Percentiles rank a stretch among this genome's conserved stretches.
phyloP scores from a whole-genome alignment of 2,797 vertebrate genomes.

The Danio choprae region DNA sequence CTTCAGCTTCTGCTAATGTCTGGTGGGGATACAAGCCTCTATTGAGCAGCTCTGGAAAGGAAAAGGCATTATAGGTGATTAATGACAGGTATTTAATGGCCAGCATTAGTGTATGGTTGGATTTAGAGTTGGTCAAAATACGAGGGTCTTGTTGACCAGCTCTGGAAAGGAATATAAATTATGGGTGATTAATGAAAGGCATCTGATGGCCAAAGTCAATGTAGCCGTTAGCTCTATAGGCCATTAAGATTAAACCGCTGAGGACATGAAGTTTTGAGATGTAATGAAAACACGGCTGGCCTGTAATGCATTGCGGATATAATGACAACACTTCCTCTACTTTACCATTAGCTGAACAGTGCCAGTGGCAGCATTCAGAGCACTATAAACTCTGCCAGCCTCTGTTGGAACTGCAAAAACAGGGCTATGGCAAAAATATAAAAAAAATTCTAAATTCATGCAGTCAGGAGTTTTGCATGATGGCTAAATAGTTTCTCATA shows the following conservation, averaged over 20 bases:
- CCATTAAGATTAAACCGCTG: slow-evolving; percentile 31
- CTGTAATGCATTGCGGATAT: slow-evolving; percentile 6
- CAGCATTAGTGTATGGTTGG: background rate
- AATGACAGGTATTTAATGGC: slow-evolving; percentile 7
- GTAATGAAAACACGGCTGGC: slow-evolving; percentile 26
- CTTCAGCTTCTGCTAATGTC: slow-evolving; percentile 13
- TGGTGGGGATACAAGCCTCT: slow-evolving; percentile 6
- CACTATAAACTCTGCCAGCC: background rate
- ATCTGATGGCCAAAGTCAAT: background rate
- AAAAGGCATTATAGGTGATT: slow-evolving; percentile 8
- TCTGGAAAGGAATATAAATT: slow-evolving; percentile 16
- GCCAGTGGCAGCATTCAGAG: slow-evolving; percentile 3
- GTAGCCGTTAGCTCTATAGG: background rate
- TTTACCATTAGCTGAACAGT: slow-evolving; percentile 12
- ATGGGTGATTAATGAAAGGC: background rate
- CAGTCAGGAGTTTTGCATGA: no score
- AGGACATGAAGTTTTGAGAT: slow-evolving; percentile 9
- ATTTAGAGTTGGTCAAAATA: no score
- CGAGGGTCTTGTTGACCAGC: slow-evolving; percentile 20
- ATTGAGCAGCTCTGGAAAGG: slow-evolving; percentile 20
- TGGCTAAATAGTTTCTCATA: no score
- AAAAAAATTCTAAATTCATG: background rate
- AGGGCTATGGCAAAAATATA: background rate
- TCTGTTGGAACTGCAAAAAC: background rate
- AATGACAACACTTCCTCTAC: slow-evolving; percentile 2